Evolutionary conservation across 2,113 vertebrate species (phyloP).

Genomic region (Triplophysa siluroides): DNA sequence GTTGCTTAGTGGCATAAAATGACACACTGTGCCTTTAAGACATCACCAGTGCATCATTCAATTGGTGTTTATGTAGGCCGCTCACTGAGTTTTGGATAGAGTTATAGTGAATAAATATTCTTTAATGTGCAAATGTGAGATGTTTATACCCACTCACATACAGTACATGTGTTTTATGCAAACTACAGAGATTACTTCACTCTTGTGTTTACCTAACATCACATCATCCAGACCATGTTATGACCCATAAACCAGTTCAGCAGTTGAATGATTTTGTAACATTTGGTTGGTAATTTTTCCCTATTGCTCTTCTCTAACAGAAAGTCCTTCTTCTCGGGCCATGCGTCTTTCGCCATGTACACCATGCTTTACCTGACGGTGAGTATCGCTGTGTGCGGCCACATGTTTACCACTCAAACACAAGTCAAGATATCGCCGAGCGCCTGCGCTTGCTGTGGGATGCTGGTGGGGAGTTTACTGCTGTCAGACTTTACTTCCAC

Average conservation of each 20-base stretch:
- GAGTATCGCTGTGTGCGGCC: conserved; percentile 62
- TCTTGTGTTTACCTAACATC: neutral
- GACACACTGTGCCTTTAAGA: neutral
- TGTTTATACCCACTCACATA: neutral
- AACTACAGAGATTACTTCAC: neutral
- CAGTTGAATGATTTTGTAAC: conserved; percentile 16
- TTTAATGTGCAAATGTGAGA: neutral
- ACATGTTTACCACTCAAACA: conserved; percentile 23
- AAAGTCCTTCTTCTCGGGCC: conserved; percentile 81
- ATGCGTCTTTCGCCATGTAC: conserved; percentile 81
- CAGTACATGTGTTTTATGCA: neutral
- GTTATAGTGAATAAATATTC: neutral
- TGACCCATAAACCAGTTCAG: conserved; percentile 9
- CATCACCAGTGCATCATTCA: neutral
- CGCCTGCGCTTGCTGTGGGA: conserved; percentile 10
- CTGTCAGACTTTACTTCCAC: conserved; percentile 39
- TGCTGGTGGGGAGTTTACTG: conserved; percentile 34
- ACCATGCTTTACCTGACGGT: conserved; percentile 79
- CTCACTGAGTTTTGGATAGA: conserved; percentile 4
- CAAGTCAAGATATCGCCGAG: neutral
- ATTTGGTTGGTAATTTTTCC: conserved; percentile 30
- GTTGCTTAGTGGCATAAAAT: neutral
- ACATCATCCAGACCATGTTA: conserved; percentile 8
- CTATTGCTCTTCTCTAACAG: conserved; percentile 66
- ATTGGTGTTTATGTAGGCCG: neutral